Percentiles rank a stretch among this genome's conserved stretches.
Conservation (phyloP, 1,140 invertebrate species). For the Callitettix versicolor region DNA sequence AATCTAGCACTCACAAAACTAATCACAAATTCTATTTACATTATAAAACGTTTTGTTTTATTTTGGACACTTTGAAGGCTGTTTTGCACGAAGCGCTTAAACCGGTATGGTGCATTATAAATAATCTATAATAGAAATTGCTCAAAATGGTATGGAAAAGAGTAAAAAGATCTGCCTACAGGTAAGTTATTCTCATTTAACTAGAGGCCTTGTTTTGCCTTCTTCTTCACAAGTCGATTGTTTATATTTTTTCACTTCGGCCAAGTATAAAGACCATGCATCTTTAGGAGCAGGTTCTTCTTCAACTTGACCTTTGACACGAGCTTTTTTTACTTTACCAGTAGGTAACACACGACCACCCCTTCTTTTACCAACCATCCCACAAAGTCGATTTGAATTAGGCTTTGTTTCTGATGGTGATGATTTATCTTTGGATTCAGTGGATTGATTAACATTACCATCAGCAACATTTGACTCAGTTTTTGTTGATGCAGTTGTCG, state of each 20-base stretch:
- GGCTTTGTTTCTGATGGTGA: conserved; percentile 19
- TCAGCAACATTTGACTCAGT: conserved; percentile 31
- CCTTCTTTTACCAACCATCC: conserved; percentile 65
- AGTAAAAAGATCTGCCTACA: not conserved
- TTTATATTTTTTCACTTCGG: conserved; percentile 84
- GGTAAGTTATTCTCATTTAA: conserved; percentile 54
- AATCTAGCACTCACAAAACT: too few relatives aligned
- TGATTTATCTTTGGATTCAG: conserved; percentile 28
- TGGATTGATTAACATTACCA: conserved; percentile 1
- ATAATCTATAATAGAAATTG: not conserved
- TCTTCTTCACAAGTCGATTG: conserved; percentile 86
- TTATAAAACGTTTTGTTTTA: not conserved
- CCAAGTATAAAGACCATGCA: conserved; percentile 85
- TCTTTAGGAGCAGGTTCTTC: conserved; percentile 61
- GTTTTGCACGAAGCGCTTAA: too few relatives aligned
- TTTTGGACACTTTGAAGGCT: not conserved
- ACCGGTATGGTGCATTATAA: too few relatives aligned
- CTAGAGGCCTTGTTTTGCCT: conserved; percentile 73
- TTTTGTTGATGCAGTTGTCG: conserved; percentile 26
- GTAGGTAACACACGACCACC: conserved; percentile 79
- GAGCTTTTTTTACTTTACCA: conserved; percentile 76
- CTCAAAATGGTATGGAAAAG: not conserved
- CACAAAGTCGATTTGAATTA: not conserved
- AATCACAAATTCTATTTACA: not conserved
- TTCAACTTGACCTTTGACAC: conserved; percentile 48